Evolutionary conservation across 35 echinoderm and acorn worm species (phyloP).

Genomic region (Hemicentrotus pulcherrimus): DNA sequence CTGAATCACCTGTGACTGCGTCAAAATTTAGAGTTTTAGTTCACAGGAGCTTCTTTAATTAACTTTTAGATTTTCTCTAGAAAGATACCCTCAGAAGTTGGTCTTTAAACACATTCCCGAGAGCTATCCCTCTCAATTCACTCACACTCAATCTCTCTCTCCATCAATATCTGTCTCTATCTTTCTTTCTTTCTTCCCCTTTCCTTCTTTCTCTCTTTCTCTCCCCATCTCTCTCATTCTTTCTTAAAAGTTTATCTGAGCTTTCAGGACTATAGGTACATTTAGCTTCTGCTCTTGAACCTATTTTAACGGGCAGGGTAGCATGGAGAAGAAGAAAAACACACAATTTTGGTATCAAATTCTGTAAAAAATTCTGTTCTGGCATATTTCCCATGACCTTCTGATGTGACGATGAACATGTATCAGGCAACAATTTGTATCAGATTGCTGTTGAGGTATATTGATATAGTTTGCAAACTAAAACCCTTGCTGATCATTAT

Average conservation of each 20-base stretch:
- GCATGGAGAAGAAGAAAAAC: not conserved
- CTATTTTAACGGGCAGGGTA: too few relatives aligned
- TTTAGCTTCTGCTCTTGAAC: not conserved
- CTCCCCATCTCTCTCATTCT: too few relatives aligned
- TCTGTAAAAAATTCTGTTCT: not conserved
- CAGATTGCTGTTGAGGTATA: not conserved
- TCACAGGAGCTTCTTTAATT: too few relatives aligned
- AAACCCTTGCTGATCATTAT: too few relatives aligned
- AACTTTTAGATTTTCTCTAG: too few relatives aligned
- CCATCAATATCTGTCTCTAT: not conserved
- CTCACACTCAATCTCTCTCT: not conserved
- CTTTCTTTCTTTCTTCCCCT: not conserved
- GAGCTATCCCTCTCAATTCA: too few relatives aligned
- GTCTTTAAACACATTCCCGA: too few relatives aligned
- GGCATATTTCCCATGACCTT: not conserved
- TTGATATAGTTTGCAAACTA: too few relatives aligned
- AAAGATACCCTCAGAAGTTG: too few relatives aligned
- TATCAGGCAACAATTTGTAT: not conserved
- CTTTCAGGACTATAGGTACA: not conserved
- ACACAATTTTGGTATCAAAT: not conserved
- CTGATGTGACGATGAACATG: not conserved
- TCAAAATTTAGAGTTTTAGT: too few relatives aligned
- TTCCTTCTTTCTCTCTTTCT: not conserved
- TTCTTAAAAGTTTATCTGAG: too few relatives aligned
- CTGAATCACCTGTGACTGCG: too few relatives aligned